Conservation (phyloP, 53 echinoderm and acorn worm species). For the Holothuria leucospilota region DNA sequence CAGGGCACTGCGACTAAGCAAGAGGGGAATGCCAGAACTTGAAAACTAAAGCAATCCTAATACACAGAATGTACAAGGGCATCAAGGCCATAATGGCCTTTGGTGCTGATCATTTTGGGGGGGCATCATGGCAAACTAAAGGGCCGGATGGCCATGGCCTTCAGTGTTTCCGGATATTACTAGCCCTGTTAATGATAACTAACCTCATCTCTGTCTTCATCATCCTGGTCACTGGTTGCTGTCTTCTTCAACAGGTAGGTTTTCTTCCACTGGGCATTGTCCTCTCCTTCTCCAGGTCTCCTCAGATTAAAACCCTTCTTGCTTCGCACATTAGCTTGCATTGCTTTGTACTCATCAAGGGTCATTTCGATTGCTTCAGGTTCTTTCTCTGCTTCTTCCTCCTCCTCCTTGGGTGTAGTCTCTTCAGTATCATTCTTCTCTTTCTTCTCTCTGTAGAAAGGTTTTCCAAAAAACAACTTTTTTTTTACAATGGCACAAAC, state of each 20-base stretch:
- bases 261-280: slow-evolving; percentile 87
- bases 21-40: no score
- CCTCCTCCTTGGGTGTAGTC: slow-evolving; percentile 48
- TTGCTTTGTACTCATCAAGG: slow-evolving; percentile 95
- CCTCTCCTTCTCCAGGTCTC: slow-evolving; percentile 92
- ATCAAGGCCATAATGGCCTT: no score
- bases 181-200: no score
- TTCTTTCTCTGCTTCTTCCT: slow-evolving; percentile 79
- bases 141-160: no score
- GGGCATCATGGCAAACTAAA: no score
- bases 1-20: no score
- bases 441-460: slow-evolving; percentile 4
- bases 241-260: slow-evolving; percentile 87
- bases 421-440: neutral
- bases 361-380: slow-evolving; percentile 92
- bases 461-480: no score
- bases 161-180: no score
- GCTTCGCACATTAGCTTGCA: slow-evolving; percentile 71
- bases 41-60: no score
- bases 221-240: slow-evolving; percentile 4
- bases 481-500: neutral
- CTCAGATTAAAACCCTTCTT: slow-evolving; percentile 84
- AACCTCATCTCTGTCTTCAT: slow-evolving; percentile 53
- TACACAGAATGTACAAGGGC: no score
- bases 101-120: no score